These are phyloP conservation scores for Plodia interpunctella DNA, from an alignment of 1,140 invertebrate genomes.

Conservation along the genomic window DNA sequence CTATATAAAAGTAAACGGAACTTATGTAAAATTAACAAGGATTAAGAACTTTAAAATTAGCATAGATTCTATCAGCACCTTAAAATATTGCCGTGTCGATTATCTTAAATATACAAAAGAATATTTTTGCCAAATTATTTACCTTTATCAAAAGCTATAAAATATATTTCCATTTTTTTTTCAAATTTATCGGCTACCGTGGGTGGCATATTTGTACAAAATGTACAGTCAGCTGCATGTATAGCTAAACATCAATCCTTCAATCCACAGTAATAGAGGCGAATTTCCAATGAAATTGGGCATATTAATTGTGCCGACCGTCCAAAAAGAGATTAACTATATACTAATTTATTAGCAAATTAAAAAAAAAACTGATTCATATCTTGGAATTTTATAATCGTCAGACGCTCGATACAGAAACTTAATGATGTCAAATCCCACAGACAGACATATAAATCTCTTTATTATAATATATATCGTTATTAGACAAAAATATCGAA, in stretches of 20 bases:
- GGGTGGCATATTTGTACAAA: neutral
- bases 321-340: neutral
- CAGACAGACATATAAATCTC: slow-evolving; percentile 3
- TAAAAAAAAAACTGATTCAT: neutral
- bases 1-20: too few relatives aligned
- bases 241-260: too few relatives aligned
- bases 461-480: neutral
- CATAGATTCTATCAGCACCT: neutral
- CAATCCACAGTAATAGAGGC: too few relatives aligned
- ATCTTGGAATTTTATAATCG: neutral
- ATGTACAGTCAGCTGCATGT: too few relatives aligned
- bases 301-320: too few relatives aligned
- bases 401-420: neutral
- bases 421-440: slow-evolving; percentile 7
- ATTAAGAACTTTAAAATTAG: neutral
- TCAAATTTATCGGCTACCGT: neutral
- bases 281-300: too few relatives aligned
- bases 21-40: neutral
- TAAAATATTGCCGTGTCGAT: neutral
- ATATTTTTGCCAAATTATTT: slow-evolving; percentile 1
- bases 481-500: slow-evolving; percentile 9
- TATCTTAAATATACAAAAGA: neutral
- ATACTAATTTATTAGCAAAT: neutral
- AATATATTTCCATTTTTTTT: neutral
- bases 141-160: neutral